Conservation (phyloP, 2,113 vertebrate genomes). For the Meriones unguiculatus region DNA sequence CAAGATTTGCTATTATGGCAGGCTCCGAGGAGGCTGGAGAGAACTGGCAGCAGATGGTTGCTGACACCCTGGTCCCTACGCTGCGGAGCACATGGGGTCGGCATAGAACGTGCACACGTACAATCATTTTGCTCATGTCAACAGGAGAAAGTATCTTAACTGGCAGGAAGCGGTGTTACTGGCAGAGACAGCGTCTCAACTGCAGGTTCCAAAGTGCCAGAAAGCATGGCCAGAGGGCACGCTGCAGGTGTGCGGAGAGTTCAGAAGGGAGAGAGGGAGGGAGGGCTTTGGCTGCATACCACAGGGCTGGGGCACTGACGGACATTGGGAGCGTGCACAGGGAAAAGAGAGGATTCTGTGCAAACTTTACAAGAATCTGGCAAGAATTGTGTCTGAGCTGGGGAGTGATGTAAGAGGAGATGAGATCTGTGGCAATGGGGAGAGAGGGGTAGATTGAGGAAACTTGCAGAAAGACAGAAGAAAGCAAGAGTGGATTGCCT, state of each 20-base stretch:
- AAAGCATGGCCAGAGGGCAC: neutral
- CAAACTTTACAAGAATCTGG: neutral
- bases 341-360: neutral
- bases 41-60: neutral
- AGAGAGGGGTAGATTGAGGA: neutral
- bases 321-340: neutral
- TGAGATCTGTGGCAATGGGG: neutral
- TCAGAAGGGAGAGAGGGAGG: neutral
- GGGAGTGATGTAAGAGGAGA: neutral
- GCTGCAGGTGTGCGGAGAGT: neutral
- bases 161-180: neutral
- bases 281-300: neutral
- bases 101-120: neutral
- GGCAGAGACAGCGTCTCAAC: neutral
- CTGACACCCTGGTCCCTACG: neutral
- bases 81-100: neutral
- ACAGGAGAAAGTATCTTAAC: neutral
- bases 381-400: neutral
- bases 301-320: neutral
- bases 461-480: neutral
- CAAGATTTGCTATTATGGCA: neutral
- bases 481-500: neutral
- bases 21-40: neutral
- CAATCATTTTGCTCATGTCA: neutral
- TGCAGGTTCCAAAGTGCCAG: neutral